Evolutionary conservation across 2,888 invertebrate species (phyloP).

Genomic region (Pristionchus maxplancki): DNA sequence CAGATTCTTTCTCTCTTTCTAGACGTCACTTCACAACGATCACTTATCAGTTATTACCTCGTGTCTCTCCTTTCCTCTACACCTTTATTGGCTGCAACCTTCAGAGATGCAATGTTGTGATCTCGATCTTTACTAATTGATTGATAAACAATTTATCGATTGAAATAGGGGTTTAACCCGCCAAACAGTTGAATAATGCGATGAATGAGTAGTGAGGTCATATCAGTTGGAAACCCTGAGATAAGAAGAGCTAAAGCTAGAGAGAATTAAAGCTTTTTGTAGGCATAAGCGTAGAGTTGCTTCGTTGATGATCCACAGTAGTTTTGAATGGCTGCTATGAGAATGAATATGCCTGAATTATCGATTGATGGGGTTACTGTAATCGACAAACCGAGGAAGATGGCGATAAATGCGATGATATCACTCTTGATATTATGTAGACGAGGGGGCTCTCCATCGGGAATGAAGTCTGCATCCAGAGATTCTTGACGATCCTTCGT

Average conservation of each 20-base stretch:
- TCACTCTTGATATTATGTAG: slow-evolving; percentile 36
- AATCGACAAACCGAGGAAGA: slow-evolving; percentile 8
- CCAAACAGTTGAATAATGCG: background rate
- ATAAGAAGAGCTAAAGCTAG: background rate
- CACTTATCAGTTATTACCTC: slow-evolving; percentile 11
- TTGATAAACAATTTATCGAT: slow-evolving; percentile 29
- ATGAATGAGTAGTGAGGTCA: slow-evolving; percentile 9
- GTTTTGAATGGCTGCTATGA: slow-evolving; percentile 21
- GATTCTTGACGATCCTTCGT: background rate
- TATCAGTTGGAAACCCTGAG: slow-evolving; percentile 28
- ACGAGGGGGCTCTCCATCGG: slow-evolving; percentile 35
- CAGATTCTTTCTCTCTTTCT: background rate
- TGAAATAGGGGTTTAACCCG: background rate
- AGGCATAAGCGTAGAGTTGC: slow-evolving; percentile 45
- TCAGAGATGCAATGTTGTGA: background rate
- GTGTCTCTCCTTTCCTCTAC: slow-evolving; percentile 1
- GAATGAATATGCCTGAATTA: slow-evolving; percentile 49
- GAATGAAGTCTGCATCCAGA: background rate
- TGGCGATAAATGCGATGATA: slow-evolving; percentile 17
- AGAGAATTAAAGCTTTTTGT: slow-evolving; percentile 47
- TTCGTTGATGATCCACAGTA: slow-evolving; percentile 40
- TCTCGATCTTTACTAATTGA: background rate
- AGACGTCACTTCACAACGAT: background rate
- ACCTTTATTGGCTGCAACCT: slow-evolving; percentile 3
- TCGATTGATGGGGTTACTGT: background rate